Evolutionary conservation across 92 coral and sea anemone species (phyloP).

Genomic region (Muricea muricata): DNA sequence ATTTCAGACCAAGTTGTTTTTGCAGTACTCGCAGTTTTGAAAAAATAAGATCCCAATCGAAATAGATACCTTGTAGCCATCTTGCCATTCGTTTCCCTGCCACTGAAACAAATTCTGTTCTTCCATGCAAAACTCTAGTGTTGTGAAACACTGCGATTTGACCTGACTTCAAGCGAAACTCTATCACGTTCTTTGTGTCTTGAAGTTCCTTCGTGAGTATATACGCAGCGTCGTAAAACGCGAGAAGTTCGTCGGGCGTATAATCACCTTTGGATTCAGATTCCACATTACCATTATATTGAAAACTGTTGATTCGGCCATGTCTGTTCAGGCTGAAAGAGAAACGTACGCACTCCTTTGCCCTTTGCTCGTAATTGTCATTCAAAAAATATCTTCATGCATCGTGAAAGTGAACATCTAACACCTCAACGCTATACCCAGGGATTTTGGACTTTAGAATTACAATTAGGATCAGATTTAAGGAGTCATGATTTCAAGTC

Average conservation of each 20-base stretch:
- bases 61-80: constrained; percentile 39
- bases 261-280: constrained; percentile 21
- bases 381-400: too few relatives aligned
- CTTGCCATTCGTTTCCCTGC: neutral
- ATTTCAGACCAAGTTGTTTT: constrained; percentile 10
- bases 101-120: constrained; percentile 6
- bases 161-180: constrained; percentile 24
- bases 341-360: too few relatives aligned
- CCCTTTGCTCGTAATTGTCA: too few relatives aligned
- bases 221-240: constrained; percentile 45
- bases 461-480: too few relatives aligned
- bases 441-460: too few relatives aligned
- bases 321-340: constrained; percentile 42
- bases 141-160: constrained; percentile 30
- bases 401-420: too few relatives aligned
- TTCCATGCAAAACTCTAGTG: constrained; percentile 37
- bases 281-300: neutral
- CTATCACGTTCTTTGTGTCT: constrained; percentile 14
- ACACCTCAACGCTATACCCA: too few relatives aligned
- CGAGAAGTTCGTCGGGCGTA: constrained; percentile 19
- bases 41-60: constrained; percentile 40
- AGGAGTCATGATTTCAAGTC: too few relatives aligned
- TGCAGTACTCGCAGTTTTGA: constrained; percentile 43
- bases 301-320: constrained; percentile 25
- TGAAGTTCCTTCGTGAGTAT: neutral